These are phyloP conservation scores for Ethmia dodecea DNA, from an alignment of 2,888 invertebrate genomes.

Conservation along the genomic window DNA sequence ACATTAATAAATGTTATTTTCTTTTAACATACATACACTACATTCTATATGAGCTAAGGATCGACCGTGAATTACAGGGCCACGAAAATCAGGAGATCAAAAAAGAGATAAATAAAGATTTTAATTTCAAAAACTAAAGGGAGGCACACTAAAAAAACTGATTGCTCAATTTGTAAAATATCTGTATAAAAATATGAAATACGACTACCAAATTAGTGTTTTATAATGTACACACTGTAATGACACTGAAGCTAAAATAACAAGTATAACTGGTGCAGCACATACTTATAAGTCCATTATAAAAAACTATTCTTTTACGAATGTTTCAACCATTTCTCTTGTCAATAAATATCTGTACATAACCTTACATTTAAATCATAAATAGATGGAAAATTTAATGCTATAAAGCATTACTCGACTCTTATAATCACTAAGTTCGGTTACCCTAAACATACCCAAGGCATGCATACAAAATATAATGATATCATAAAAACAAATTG, in stretches of 20 bases:
- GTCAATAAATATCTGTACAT: slow-evolving; percentile 71
- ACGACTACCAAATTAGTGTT: slow-evolving; percentile 40
- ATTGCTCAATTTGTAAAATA: slow-evolving; percentile 35
- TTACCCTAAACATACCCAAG: slow-evolving; percentile 8
- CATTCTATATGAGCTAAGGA: too few relatives aligned
- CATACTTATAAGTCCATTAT: slow-evolving; percentile 30
- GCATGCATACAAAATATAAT: slow-evolving; percentile 28
- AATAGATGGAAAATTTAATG: slow-evolving; percentile 24
- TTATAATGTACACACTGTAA: slow-evolving; percentile 20
- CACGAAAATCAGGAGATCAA: slow-evolving; percentile 33
- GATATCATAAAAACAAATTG: slow-evolving; percentile 41
- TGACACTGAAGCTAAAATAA: slow-evolving; percentile 24
- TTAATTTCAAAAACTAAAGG: slow-evolving; percentile 28
- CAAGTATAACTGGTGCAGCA: slow-evolving; percentile 39
- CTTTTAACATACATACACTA: too few relatives aligned
- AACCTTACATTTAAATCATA: slow-evolving; percentile 32
- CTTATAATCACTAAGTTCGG: neutral
- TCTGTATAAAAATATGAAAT: slow-evolving; percentile 53
- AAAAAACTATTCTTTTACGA: too few relatives aligned
- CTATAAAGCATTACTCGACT: neutral
- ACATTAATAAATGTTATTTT: too few relatives aligned
- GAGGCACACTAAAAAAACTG: slow-evolving; percentile 28
- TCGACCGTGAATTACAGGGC: neutral
- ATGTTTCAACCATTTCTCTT: too few relatives aligned
- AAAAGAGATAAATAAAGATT: slow-evolving; percentile 31